These are phyloP conservation scores for Caenorhabditis virilis DNA, from an alignment of 2,888 invertebrate species.

Conservation along the genomic window DNA sequence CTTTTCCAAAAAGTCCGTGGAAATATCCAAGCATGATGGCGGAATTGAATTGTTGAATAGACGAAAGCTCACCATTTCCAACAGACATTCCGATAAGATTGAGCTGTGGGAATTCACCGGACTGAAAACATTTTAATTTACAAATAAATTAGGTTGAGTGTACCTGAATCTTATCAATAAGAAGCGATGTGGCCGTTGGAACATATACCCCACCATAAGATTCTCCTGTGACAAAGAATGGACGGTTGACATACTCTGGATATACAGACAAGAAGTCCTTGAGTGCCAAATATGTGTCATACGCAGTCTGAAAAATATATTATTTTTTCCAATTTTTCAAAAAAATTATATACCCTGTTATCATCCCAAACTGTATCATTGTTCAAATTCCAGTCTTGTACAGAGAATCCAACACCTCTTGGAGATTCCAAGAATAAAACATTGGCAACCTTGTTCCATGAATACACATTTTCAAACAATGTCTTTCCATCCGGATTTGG, in stretches of 20 bases:
- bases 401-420: conserved; percentile 72
- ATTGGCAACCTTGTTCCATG: conserved; percentile 70
- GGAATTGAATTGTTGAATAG: conserved; percentile 51
- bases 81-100: conserved; percentile 61
- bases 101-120: conserved; percentile 46
- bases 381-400: conserved; percentile 49
- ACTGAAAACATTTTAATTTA: conserved; percentile 15
- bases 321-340: neutral
- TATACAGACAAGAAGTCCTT: conserved; percentile 71
- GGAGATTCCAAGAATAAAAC: conserved; percentile 72
- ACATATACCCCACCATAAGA: conserved; percentile 54
- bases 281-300: conserved; percentile 70
- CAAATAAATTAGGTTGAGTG: neutral
- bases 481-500: conserved; percentile 65
- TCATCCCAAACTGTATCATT: conserved; percentile 48
- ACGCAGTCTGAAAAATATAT: conserved; percentile 66
- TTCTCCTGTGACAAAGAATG: conserved; percentile 68
- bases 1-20: conserved; percentile 53
- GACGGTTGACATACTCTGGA: conserved; percentile 70
- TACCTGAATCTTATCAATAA: conserved; percentile 53
- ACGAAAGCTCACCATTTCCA: conserved; percentile 59
- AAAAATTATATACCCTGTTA: conserved; percentile 25
- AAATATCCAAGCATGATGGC: conserved; percentile 52
- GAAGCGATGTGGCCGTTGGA: conserved; percentile 48
- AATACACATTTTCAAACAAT: conserved; percentile 63